phyloP scores from a whole-genome alignment of 2,113 vertebrate genomes.

The Alligator sinensis region DNA sequence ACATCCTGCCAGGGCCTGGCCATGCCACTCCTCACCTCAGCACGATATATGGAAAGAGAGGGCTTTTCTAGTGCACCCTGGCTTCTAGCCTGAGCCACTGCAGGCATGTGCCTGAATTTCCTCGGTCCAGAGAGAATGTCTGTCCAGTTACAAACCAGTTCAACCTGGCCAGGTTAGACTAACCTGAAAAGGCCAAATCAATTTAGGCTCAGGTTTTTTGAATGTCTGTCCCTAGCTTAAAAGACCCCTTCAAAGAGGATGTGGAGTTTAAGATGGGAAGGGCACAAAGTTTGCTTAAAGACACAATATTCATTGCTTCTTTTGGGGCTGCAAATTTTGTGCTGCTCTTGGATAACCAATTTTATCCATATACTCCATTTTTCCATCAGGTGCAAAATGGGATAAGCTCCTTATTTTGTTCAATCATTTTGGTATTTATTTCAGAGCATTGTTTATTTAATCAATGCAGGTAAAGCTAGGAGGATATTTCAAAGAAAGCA shows the following conservation, averaged over 20 bases:
- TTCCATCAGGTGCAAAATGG: not conserved
- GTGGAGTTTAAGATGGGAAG: not conserved
- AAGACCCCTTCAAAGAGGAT: not conserved
- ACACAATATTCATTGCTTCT: not conserved
- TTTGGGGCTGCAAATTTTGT: not conserved
- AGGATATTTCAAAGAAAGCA: not conserved
- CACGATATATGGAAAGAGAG: too few relatives aligned
- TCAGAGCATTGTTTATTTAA: not conserved
- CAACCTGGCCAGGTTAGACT: too few relatives aligned
- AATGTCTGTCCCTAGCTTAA: too few relatives aligned
- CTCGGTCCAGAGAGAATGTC: too few relatives aligned
- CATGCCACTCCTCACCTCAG: too few relatives aligned
- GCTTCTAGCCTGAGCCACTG: too few relatives aligned
- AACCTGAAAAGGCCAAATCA: too few relatives aligned
- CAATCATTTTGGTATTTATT: not conserved
- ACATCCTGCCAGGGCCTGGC: too few relatives aligned
- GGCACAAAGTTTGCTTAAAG: not conserved
- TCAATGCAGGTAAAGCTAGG: not conserved
- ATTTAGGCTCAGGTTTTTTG: too few relatives aligned
- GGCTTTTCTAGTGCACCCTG: too few relatives aligned
- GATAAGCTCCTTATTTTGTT: not conserved
- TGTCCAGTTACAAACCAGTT: too few relatives aligned
- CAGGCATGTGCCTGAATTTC: too few relatives aligned
- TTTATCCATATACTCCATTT: not conserved
- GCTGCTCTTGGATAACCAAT: not conserved